These are phyloP conservation scores for Helobdella robusta DNA, from an alignment of 2,888 invertebrate species.

Conservation along the genomic window DNA sequence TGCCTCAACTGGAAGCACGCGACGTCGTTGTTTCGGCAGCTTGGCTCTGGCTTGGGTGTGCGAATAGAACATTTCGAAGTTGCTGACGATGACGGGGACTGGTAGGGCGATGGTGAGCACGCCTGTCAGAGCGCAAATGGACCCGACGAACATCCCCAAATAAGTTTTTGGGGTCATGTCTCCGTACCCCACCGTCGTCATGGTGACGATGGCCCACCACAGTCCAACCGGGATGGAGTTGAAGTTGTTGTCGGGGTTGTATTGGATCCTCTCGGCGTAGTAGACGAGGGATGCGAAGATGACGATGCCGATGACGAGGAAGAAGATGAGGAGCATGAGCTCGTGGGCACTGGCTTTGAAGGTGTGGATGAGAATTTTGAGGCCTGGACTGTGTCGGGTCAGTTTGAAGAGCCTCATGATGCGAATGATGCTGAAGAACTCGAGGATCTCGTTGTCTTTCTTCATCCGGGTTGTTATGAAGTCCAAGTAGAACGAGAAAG, in stretches of 20 bases:
- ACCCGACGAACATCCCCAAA: conserved; percentile 39
- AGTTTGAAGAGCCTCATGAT: conserved; percentile 30
- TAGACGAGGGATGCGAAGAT: conserved; percentile 29
- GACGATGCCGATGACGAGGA: conserved; percentile 54
- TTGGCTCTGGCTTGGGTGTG: conserved; percentile 94
- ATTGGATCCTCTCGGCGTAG: conserved; percentile 29
- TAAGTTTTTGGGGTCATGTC: conserved; percentile 39
- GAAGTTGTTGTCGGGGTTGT: conserved; percentile 28
- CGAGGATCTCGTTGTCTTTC: conserved; percentile 26
- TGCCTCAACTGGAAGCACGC: conserved; percentile 73
- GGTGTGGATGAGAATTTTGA: conserved; percentile 84
- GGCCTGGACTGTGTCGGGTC: conserved; percentile 26
- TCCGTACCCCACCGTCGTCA: conserved; percentile 80
- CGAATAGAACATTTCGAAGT: conserved; percentile 93
- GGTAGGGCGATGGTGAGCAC: conserved; percentile 65
- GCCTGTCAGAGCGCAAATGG: conserved; percentile 41
- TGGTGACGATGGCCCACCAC: conserved; percentile 95
- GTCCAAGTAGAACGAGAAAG: conserved; percentile 27
- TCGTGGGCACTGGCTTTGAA: conserved; percentile 93
- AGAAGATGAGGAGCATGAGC: conserved; percentile 82
- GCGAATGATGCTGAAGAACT: conserved; percentile 31
- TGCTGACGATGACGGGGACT: conserved; percentile 86
- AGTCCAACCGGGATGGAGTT: conserved; percentile 69
- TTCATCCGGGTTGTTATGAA: conserved; percentile 21
- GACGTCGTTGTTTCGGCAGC: conserved; percentile 77